These are phyloP conservation scores for Sandelia bainsii DNA, from an alignment of 2,797 vertebrate species.

Conservation along the genomic window DNA sequence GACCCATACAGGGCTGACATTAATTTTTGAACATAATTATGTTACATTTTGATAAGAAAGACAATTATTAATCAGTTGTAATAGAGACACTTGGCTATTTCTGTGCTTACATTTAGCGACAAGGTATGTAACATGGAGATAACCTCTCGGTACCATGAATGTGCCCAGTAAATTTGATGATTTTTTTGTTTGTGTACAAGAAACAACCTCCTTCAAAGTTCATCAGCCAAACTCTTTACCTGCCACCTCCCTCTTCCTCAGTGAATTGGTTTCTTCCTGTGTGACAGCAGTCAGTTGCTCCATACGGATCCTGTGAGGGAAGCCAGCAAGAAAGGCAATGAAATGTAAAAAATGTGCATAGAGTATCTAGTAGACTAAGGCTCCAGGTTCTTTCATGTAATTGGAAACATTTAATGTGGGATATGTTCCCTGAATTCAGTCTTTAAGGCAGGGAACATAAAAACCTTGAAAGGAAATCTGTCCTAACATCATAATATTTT, in stretches of 20 bases:
- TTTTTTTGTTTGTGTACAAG: too few relatives aligned
- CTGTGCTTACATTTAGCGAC: not conserved
- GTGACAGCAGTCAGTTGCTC: conserved; percentile 95
- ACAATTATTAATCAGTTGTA: too few relatives aligned
- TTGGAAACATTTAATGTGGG: too few relatives aligned
- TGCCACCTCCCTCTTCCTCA: conserved; percentile 91
- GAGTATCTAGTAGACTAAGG: too few relatives aligned
- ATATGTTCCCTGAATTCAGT: too few relatives aligned
- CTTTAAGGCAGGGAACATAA: too few relatives aligned
- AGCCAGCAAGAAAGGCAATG: too few relatives aligned
- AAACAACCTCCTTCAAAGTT: too few relatives aligned
- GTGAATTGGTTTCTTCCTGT: conserved; percentile 92
- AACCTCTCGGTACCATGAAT: not conserved
- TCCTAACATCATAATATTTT: not conserved
- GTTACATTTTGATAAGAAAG: too few relatives aligned
- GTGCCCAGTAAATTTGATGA: not conserved
- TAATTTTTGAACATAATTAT: not conserved
- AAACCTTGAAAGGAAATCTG: not conserved
- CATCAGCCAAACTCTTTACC: conserved; percentile 76
- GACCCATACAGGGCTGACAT: not conserved
- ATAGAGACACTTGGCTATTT: not conserved
- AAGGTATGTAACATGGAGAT: too few relatives aligned
- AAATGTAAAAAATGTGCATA: too few relatives aligned
- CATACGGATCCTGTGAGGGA: conserved; percentile 89
- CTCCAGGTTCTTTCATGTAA: too few relatives aligned